phyloP scores from a whole-genome alignment of 2,797 vertebrate genomes.

The Todus mexicanus region DNA sequence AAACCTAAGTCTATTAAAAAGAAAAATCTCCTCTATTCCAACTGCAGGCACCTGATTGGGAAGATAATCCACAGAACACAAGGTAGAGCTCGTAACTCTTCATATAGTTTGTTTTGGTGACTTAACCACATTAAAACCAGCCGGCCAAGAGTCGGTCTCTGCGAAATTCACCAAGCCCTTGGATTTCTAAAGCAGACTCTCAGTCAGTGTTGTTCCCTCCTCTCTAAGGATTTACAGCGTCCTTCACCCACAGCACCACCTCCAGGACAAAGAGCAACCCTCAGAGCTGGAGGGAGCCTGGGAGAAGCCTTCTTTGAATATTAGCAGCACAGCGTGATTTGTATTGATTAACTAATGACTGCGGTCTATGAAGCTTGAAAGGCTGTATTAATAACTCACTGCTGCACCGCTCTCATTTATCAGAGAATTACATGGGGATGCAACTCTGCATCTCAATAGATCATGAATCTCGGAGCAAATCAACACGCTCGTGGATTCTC shows the following conservation, averaged over 20 bases:
- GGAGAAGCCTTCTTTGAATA: not conserved
- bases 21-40: not conserved
- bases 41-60: not conserved
- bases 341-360: conserved; percentile 55
- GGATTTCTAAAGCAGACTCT: not conserved
- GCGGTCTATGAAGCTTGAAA: conserved; percentile 31
- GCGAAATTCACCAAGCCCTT: rapidly evolving
- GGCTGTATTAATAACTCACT: conserved; percentile 39
- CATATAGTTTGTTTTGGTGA: not conserved
- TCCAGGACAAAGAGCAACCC: not conserved
- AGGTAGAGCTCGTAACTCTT: not conserved
- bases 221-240: not conserved
- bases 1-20: not conserved
- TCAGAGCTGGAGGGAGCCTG: not conserved
- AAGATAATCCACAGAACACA: not conserved
- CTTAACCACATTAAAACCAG: not conserved
- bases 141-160: not conserved
- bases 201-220: not conserved
- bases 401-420: conserved; percentile 5
- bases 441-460: conserved; percentile 18
- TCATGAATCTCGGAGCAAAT: not conserved
- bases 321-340: not conserved
- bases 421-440: conserved; percentile 35
- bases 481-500: not conserved
- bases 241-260: not conserved